phyloP scores from a whole-genome alignment of 1,140 invertebrate genomes.

The Myzus persicae region DNA sequence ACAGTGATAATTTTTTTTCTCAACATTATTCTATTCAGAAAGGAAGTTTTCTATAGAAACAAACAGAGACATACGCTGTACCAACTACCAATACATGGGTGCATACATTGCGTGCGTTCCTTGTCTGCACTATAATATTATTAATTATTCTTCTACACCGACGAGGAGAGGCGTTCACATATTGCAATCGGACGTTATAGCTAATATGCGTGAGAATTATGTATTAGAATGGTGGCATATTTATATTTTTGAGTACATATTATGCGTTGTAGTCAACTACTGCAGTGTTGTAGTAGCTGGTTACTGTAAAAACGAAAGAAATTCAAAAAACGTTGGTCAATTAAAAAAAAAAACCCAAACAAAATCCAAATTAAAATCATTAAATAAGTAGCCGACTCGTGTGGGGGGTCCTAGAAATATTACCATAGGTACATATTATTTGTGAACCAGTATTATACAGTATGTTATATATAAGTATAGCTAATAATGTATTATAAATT shows the following conservation, averaged over 20 bases:
- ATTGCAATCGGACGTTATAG: neutral
- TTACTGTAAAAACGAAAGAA: neutral
- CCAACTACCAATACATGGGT: neutral
- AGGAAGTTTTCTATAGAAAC: neutral
- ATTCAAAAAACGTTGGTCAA: neutral
- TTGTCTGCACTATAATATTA: neutral
- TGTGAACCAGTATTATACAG: neutral
- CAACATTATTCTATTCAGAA: neutral
- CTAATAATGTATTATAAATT: conserved; percentile 14
- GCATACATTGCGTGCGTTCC: neutral
- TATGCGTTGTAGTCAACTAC: neutral
- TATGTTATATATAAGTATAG: neutral
- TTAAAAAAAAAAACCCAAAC: neutral
- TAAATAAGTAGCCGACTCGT: neutral
- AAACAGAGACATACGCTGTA: neutral
- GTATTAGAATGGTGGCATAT: neutral
- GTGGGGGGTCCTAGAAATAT: neutral
- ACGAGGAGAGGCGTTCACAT: neutral
- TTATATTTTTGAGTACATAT: neutral
- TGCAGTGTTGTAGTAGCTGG: neutral
- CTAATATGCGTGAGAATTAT: neutral
- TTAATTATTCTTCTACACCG: neutral
- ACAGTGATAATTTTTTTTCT: neutral
- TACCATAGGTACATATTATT: neutral
- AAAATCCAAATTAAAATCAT: neutral